Conservation (phyloP, 2,797 vertebrate genomes). For the Lacerta bilineata region DNA sequence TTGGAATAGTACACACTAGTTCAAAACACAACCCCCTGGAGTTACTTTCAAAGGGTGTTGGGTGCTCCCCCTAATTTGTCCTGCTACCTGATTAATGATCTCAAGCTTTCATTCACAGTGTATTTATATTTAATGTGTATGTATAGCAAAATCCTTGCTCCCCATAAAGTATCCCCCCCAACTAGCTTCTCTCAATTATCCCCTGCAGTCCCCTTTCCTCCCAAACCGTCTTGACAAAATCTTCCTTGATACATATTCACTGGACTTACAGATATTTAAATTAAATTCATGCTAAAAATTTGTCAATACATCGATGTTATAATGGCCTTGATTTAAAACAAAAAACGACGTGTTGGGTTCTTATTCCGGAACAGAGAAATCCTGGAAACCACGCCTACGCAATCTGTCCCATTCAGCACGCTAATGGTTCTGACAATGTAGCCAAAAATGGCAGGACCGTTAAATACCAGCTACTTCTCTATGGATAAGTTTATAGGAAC, state of each 20-base stretch:
- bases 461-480: slow-evolving; percentile 52
- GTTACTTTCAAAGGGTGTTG: too few species aligned
- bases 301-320: background rate
- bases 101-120: too few species aligned
- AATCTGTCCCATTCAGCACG: background rate
- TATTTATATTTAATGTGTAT: too few species aligned
- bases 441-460: slow-evolving; percentile 57
- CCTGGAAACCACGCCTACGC: background rate
- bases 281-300: background rate
- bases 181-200: background rate
- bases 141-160: background rate
- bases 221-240: too few species aligned
- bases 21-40: too few species aligned
- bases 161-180: background rate
- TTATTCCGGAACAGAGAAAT: background rate
- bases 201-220: background rate
- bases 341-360: background rate
- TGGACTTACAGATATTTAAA: too few species aligned
- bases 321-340: background rate
- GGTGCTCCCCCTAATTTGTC: background rate
- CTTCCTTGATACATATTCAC: too few species aligned
- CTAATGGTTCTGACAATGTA: background rate
- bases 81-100: too few species aligned
- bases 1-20: background rate
- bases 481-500: background rate